Conservation (phyloP, 1,140 invertebrate genomes). For the Megalonaias nervosa region DNA sequence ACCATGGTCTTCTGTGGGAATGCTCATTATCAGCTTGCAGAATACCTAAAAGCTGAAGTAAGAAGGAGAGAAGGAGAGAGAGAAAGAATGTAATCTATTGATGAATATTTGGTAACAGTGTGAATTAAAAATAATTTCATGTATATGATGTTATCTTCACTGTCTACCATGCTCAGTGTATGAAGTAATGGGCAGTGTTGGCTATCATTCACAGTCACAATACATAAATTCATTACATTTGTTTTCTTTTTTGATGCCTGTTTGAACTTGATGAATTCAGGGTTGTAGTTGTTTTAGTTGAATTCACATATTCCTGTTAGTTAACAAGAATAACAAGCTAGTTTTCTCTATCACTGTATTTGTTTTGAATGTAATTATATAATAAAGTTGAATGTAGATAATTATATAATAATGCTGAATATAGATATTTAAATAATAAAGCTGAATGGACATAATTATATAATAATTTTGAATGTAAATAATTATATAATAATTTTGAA, state of each 20-base stretch:
- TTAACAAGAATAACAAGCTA: background rate
- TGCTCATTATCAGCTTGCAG: constrained; percentile 78
- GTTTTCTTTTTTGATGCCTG: background rate
- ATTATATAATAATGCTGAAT: background rate
- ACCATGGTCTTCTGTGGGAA: constrained; percentile 80
- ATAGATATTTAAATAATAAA: background rate
- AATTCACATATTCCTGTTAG: background rate
- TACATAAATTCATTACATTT: background rate
- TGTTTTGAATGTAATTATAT: constrained; percentile 1
- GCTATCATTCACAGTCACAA: background rate
- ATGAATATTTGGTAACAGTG: background rate
- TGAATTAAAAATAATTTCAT: background rate
- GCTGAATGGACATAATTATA: background rate
- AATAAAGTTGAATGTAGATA: background rate
- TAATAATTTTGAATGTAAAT: constrained; percentile 2
- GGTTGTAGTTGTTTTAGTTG: too few species aligned
- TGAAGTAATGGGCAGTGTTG: background rate
- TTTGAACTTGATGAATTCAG: too few species aligned
- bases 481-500: too few species aligned
- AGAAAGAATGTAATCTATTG: background rate
- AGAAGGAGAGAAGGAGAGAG: constrained; percentile 17
- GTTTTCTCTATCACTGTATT: background rate
- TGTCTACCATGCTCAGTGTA: background rate
- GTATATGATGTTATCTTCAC: constrained; percentile 2
- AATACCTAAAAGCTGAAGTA: constrained; percentile 80